Evolutionary conservation across 64 coral and sea anemone genomes (phyloP).

Genomic region (Montipora efflorescens): DNA sequence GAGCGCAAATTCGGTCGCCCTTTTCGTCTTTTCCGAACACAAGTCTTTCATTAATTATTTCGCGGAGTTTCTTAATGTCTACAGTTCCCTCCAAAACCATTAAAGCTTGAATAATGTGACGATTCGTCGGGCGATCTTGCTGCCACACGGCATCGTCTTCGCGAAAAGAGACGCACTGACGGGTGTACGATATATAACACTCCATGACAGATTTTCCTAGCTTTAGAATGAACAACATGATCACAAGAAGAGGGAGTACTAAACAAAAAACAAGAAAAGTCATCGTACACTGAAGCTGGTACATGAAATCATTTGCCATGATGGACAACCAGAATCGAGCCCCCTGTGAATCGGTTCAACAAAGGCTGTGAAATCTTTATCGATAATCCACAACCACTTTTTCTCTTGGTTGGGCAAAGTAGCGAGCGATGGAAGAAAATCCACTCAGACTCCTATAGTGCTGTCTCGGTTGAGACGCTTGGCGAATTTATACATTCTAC

Average conservation of each 20-base stretch:
- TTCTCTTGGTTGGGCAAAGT: neutral
- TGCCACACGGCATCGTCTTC: constrained; percentile 97
- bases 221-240: constrained; percentile 53
- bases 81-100: constrained; percentile 86
- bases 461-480: neutral
- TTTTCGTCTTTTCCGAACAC: constrained; percentile 82
- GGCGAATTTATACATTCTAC: constrained; percentile 4
- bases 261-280: constrained; percentile 51
- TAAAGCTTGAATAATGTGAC: constrained; percentile 92
- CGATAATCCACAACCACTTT: neutral
- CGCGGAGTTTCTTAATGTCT: constrained; percentile 73
- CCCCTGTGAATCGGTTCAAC: constrained; percentile 11
- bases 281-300: constrained; percentile 58
- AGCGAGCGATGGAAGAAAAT: neutral
- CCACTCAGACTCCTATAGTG: neutral
- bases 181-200: constrained; percentile 61
- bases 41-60: constrained; percentile 76
- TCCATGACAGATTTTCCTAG: constrained; percentile 51
- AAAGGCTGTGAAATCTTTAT: neutral
- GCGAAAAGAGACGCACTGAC: constrained; percentile 62
- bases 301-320: constrained; percentile 11
- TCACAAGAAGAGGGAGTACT: constrained; percentile 60
- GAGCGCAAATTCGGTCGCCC: constrained; percentile 81
- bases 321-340: neutral
- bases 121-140: constrained; percentile 90